Conservation (phyloP, 2,113 vertebrate genomes). For the Mesocricetus auratus region DNA sequence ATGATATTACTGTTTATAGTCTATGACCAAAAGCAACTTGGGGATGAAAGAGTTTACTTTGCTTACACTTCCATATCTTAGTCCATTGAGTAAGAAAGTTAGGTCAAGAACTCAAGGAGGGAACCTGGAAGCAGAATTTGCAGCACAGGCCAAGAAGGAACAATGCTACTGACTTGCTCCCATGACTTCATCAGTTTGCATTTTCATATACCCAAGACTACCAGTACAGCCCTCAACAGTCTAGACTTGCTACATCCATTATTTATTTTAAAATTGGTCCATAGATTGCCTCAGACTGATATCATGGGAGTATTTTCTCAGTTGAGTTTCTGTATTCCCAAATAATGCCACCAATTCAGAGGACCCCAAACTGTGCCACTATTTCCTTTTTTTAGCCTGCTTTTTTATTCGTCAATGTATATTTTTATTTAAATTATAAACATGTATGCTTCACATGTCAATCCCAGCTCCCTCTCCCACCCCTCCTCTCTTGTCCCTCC, state of each 20-base stretch:
- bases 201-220: background rate
- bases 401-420: no score
- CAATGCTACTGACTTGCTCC: background rate
- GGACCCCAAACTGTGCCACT: no score
- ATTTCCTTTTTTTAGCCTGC: no score
- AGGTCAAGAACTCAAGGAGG: background rate
- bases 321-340: background rate
- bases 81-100: background rate
- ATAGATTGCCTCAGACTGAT: background rate
- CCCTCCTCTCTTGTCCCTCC: no score
- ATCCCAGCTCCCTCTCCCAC: no score
- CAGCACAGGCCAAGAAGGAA: background rate
- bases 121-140: background rate
- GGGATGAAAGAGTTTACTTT: background rate
- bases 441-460: no score
- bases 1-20: background rate
- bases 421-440: no score
- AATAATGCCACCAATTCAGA: no score
- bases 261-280: background rate
- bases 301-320: background rate
- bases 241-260: background rate
- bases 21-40: background rate
- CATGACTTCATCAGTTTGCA: background rate
- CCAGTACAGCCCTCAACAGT: background rate
- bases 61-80: background rate